Conservation (phyloP, 2,113 vertebrate genomes). For the Tautogolabrus adspersus region DNA sequence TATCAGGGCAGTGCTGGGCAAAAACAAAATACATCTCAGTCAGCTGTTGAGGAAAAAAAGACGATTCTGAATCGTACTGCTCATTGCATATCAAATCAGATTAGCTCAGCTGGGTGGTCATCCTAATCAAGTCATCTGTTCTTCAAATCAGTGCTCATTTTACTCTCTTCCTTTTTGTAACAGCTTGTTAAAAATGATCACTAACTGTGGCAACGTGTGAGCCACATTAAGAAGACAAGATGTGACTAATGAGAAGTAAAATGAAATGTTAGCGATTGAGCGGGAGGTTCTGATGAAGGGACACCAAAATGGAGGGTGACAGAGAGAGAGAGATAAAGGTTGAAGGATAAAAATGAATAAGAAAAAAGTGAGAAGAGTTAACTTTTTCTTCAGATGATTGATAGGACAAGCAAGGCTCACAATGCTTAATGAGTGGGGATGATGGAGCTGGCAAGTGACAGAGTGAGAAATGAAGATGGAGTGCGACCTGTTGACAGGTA, state of each 20-base stretch:
- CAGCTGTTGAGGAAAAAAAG: conserved; percentile 17
- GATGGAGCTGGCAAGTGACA: conserved; percentile 51
- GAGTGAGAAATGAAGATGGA: conserved; percentile 50
- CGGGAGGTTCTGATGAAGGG: conserved; percentile 30
- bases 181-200: conserved; percentile 23
- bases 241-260: conserved; percentile 18
- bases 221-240: conserved; percentile 15
- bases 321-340: neutral
- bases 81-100: conserved; percentile 35
- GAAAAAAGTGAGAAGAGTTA: conserved; percentile 7
- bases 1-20: conserved; percentile 2
- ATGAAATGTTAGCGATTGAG: conserved; percentile 6
- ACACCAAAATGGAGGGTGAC: neutral
- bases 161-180: neutral
- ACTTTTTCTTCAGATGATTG: conserved; percentile 44
- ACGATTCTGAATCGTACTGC: neutral
- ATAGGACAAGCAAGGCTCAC: conserved; percentile 21
- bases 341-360: conserved; percentile 24
- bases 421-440: conserved; percentile 45
- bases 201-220: conserved; percentile 2
- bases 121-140: conserved; percentile 9
- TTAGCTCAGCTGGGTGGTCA: conserved; percentile 21
- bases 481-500: conserved; percentile 31
- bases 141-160: conserved; percentile 6
- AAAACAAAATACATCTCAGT: conserved; percentile 2